A percentile compares a stretch with the other conserved stretches of the same genome.
These are phyloP conservation scores for Acyrthosiphon pisum DNA, from an alignment of 1,140 invertebrate genomes.

Conservation along the genomic window DNA sequence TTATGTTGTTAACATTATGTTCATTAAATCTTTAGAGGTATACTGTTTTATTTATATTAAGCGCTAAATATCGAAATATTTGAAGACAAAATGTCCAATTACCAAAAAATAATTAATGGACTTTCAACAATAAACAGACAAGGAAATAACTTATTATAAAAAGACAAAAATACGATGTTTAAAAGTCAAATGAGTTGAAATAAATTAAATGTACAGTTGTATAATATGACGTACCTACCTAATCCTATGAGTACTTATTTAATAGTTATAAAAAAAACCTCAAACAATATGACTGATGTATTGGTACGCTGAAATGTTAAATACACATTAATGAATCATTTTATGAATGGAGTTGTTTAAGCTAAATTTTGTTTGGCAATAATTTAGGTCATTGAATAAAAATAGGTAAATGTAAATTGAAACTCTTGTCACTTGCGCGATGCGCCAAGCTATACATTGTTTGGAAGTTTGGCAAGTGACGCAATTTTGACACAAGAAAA, in stretches of 20 bases:
- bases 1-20: too few relatives aligned
- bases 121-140: too few relatives aligned
- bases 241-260: neutral
- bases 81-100: too few relatives aligned
- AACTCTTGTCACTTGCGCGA: neutral
- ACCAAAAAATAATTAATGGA: too few relatives aligned
- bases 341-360: neutral
- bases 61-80: too few relatives aligned
- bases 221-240: neutral
- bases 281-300: neutral
- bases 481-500: neutral
- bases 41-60: too few relatives aligned
- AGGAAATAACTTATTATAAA: too few relatives aligned
- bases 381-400: conserved; percentile 34
- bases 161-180: neutral
- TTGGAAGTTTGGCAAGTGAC: conserved; percentile 5
- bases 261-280: neutral
- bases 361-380: neutral
- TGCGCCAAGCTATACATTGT: conserved; percentile 17
- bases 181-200: neutral
- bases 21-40: too few relatives aligned
- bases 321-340: neutral
- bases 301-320: neutral
- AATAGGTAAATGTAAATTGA: conserved; percentile 32
- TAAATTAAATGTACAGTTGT: neutral